Evolutionary conservation across 2,797 vertebrate species (phyloP), one percentile per base, ranked within the genome.

Genomic region (Cygnus olor): DNA sequence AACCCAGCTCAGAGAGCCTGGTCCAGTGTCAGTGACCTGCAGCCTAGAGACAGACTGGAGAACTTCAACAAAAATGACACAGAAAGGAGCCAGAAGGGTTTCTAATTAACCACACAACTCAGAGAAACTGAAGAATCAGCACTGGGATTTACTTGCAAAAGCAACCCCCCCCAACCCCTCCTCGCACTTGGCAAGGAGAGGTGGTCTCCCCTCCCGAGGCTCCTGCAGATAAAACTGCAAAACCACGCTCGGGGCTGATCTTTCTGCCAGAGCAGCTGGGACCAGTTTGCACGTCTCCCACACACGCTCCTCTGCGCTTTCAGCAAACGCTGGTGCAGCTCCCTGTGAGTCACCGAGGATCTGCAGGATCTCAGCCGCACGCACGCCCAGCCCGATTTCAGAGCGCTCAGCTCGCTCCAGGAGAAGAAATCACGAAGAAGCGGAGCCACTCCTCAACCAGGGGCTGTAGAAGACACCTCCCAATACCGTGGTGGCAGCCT

Each of bases 211-310:
- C 61, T 89, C 92, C 36, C 61, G 6, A 82, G 45, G 38, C 68
- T 92, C 68, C 74, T 54, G 45, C 61, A 85, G 85, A 89, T 44
- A 47, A 25, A 25, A 8, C 79, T 89, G 77, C 58, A 82, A 84
- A 93, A 47, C 90, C 27, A 0, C 27, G 28, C 54, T 89, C 38
- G 2, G 64, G 74, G 79, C 78, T 47, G 61, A 85, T 83, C 49
- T 34, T 80, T 83, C 58, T 27, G 63, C 85, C 89, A 95, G 89
- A 81, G 14, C 93, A 95, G 85, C 90, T 84, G 79, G 61, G 80
- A 88, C 80, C 94, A 86, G 72, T 88, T 82, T 13, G 0, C 76
- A 81, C 11, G 0, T 80, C 87, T 93, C 88, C 92, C 83, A 95
- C 90, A 84, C 79, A 74, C 0, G 19, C 42, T 88, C 8, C 72